Evolutionary conservation across 1,140 invertebrate genomes (phyloP).

Genomic region (Steinernema feltiae): DNA sequence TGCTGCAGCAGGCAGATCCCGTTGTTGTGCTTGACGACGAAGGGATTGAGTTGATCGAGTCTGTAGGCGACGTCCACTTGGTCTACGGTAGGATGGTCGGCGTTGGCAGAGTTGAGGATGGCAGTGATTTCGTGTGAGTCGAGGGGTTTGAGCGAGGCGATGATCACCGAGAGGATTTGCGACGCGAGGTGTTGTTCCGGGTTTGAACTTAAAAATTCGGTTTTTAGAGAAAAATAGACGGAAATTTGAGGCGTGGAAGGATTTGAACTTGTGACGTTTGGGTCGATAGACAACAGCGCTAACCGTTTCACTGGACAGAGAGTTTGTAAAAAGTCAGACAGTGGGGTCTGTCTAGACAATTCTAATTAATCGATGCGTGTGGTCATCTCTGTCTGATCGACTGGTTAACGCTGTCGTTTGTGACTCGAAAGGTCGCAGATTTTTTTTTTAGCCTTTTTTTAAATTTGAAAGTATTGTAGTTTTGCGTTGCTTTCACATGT

Average conservation of each 20-base stretch:
- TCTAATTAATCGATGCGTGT: too few relatives aligned
- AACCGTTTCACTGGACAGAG: background rate
- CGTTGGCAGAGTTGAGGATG: slow-evolving; percentile 72
- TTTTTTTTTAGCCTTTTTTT: too few relatives aligned
- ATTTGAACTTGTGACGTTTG: too few relatives aligned
- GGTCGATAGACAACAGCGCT: too few relatives aligned
- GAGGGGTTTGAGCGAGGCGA: slow-evolving; percentile 81
- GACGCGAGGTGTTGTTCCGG: slow-evolving; percentile 47
- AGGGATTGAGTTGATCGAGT: slow-evolving; percentile 31
- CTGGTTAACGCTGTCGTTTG: too few relatives aligned
- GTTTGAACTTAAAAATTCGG: slow-evolving; percentile 38
- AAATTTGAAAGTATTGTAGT: too few relatives aligned
- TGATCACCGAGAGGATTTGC: slow-evolving; percentile 75
- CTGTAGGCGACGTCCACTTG: slow-evolving; percentile 33
- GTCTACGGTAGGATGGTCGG: background rate
- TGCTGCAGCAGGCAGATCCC: slow-evolving; percentile 35
- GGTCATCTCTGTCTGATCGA: too few relatives aligned
- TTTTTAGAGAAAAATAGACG: too few relatives aligned
- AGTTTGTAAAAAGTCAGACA: background rate
- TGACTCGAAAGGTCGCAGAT: too few relatives aligned
- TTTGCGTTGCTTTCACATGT: too few relatives aligned
- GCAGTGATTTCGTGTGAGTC: slow-evolving; percentile 85
- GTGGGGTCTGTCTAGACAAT: slow-evolving; percentile 83
- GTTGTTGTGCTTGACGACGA: slow-evolving; percentile 29
- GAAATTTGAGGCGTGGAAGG: too few relatives aligned